Conservation (phyloP, 2,888 invertebrate species). For the Lysandra bellargus region DNA sequence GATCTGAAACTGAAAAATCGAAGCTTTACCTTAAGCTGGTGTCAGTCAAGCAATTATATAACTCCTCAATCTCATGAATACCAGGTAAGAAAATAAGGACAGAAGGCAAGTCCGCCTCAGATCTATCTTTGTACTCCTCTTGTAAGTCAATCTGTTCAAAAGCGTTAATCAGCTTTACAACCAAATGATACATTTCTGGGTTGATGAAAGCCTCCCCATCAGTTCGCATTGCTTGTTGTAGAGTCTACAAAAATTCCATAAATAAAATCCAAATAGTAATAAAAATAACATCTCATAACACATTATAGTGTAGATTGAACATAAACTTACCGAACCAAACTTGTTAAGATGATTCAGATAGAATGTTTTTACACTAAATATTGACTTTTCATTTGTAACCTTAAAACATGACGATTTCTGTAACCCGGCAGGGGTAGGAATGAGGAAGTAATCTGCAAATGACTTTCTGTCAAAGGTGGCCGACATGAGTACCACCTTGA, state of each 20-base stretch:
- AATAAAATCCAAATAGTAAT: constrained; percentile 24
- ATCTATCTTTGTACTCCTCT: constrained; percentile 60
- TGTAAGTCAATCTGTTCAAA: constrained; percentile 83
- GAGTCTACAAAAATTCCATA: constrained; percentile 36
- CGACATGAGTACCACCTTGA: constrained; percentile 90
- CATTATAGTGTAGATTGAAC: background rate
- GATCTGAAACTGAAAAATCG: no score
- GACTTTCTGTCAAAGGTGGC: constrained; percentile 91
- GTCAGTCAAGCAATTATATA: constrained; percentile 72
- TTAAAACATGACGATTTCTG: constrained; percentile 65
- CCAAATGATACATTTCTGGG: constrained; percentile 81
- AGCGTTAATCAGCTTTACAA: constrained; percentile 81
- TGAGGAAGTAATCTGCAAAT: constrained; percentile 85
- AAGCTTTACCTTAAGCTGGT: constrained; percentile 50
- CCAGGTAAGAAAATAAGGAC: constrained; percentile 95
- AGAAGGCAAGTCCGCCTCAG: constrained; percentile 73
- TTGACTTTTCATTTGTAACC: constrained; percentile 68
- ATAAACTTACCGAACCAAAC: constrained; percentile 67
- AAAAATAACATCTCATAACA: background rate
- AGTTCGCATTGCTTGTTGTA: constrained; percentile 55
- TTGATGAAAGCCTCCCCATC: constrained; percentile 79
- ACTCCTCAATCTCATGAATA: constrained; percentile 89
- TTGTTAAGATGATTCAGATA: constrained; percentile 81
- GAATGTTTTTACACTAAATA: constrained; percentile 81
- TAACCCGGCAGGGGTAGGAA: constrained; percentile 52